A percentile compares a stretch with the other conserved stretches of the same genome.
phyloP scores from a whole-genome alignment of 2,113 vertebrate species.

The Nymphicus hollandicus region DNA sequence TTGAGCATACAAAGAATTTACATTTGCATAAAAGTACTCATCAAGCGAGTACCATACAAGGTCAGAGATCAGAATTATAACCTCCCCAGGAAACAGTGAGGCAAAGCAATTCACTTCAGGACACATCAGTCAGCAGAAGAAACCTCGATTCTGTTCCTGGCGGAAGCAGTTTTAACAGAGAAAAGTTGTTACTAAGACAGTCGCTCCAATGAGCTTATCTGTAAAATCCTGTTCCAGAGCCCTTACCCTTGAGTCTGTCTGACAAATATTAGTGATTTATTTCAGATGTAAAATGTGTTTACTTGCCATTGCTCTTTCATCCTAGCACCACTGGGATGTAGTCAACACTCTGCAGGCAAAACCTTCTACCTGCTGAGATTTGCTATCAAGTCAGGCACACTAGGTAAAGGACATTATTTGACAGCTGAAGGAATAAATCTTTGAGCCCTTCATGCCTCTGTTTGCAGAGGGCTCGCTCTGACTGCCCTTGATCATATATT shows the following conservation, averaged over 20 bases:
- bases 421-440: slow-evolving; percentile 7
- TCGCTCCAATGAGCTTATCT: neutral
- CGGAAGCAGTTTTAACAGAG: neutral
- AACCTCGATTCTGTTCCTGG: neutral
- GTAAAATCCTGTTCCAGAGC: neutral
- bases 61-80: slow-evolving; percentile 23
- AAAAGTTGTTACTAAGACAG: neutral
- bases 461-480: neutral
- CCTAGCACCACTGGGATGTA: neutral
- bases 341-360: slow-evolving; percentile 22
- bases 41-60: neutral
- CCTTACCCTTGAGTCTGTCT: neutral
- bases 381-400: neutral
- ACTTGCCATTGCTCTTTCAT: slow-evolving; percentile 24
- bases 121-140: neutral
- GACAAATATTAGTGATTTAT: neutral
- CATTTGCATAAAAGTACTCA: slow-evolving; percentile 23
- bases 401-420: slow-evolving; percentile 16
- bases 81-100: neutral
- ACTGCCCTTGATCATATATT: neutral
- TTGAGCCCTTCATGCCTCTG: neutral
- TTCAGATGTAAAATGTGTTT: slow-evolving; percentile 26
- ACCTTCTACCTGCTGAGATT: slow-evolving; percentile 27
- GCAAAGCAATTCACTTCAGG: neutral
- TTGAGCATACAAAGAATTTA: slow-evolving; percentile 37